These are phyloP conservation scores for Dichetophora obliterata DNA, from an alignment of 2,888 invertebrate species.

Conservation along the genomic window DNA sequence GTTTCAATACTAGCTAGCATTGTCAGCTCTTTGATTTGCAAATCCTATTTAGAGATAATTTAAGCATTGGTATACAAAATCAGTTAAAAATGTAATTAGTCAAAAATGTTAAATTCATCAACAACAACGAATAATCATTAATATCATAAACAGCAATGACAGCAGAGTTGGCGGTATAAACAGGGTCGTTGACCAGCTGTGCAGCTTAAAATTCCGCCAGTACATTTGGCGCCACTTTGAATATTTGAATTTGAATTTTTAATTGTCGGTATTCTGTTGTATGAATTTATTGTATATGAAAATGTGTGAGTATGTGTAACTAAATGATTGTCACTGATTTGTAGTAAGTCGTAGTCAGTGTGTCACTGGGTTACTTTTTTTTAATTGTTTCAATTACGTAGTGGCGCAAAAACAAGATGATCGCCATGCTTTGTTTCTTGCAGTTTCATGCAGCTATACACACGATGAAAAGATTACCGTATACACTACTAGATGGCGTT, in stretches of 20 bases:
- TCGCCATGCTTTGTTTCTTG: conserved; percentile 31
- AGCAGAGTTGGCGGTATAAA: background rate
- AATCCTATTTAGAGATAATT: background rate
- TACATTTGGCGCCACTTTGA: conserved; percentile 35
- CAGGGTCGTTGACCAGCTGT: conserved; percentile 7
- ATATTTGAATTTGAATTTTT: conserved; percentile 32
- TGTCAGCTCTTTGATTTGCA: background rate
- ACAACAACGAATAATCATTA: conserved; percentile 12
- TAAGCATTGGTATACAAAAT: background rate
- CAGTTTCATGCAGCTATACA: background rate
- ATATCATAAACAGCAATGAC: conserved; percentile 7
- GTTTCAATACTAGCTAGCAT: background rate
- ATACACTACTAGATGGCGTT: conserved; percentile 30
- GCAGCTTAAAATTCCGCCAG: conserved; percentile 1
- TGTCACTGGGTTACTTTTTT: conserved; percentile 43
- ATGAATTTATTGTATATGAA: conserved; percentile 24
- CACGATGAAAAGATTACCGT: background rate
- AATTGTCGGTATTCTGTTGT: conserved; percentile 8
- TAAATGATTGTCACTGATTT: background rate
- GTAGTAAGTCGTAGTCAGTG: conserved; percentile 7
- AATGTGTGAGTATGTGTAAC: conserved; percentile 20
- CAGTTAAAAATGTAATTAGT: conserved; percentile 9
- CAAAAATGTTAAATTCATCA: conserved; percentile 24
- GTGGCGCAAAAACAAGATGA: conserved; percentile 15
- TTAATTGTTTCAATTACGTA: conserved; percentile 31